These are phyloP conservation scores for Cheilosia scutellata DNA, from an alignment of 2,888 invertebrate genomes.

Conservation along the genomic window DNA sequence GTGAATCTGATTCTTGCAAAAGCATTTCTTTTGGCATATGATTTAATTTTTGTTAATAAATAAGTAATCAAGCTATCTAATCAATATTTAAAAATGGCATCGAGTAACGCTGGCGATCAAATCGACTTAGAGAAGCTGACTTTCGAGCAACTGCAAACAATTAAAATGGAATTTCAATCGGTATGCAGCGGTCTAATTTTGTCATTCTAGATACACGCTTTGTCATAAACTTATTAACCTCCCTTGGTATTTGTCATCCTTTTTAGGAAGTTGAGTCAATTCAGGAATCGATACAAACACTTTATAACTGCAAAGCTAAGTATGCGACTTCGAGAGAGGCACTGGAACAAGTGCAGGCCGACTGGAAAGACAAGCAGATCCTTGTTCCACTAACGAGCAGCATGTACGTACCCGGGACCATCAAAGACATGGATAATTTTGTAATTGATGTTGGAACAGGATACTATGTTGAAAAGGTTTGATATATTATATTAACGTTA, in stretches of 20 bases:
- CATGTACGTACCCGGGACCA: conserved; percentile 97
- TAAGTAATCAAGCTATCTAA: conserved; percentile 43
- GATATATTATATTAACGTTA: neutral
- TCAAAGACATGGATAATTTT: conserved; percentile 93
- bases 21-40: conserved; percentile 74
- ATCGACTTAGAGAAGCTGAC: conserved; percentile 92
- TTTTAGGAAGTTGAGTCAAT: conserved; percentile 93
- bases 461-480: conserved; percentile 97
- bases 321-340: conserved; percentile 95
- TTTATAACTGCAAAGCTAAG: conserved; percentile 95
- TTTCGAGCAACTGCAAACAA: conserved; percentile 91
- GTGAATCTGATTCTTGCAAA: conserved; percentile 20
- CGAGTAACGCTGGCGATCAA: conserved; percentile 86
- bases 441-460: conserved; percentile 98
- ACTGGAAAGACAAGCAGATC: conserved; percentile 92
- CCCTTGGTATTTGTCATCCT: conserved; percentile 53
- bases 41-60: conserved; percentile 73
- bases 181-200: conserved; percentile 83
- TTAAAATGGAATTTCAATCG: conserved; percentile 95
- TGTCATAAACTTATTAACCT: conserved; percentile 31
- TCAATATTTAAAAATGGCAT: conserved; percentile 77
- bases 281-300: conserved; percentile 94
- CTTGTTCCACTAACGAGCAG: conserved; percentile 98
- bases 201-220: conserved; percentile 20
- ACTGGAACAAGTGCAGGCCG: conserved; percentile 91